Percentiles rank a stretch among this genome's conserved stretches.
phyloP scores from a whole-genome alignment of 1,140 invertebrate genomes.

The Euschistus heros region DNA sequence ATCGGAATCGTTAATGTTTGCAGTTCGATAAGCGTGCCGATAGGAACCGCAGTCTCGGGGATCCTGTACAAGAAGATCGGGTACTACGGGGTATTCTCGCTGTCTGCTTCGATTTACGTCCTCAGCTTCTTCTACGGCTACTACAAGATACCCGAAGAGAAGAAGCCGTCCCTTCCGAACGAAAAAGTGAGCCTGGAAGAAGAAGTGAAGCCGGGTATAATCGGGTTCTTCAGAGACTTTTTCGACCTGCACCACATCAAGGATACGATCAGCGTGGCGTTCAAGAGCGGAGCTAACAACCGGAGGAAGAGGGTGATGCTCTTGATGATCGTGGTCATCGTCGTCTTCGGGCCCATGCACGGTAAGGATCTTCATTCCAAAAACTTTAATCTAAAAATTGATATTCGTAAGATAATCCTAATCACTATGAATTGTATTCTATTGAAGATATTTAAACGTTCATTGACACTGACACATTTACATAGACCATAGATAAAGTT shows the following conservation, averaged over 20 bases:
- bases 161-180: background rate
- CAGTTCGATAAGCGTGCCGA: constrained; percentile 65
- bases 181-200: constrained; percentile 8
- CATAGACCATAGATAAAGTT: no score
- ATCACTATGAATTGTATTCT: no score
- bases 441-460: no score
- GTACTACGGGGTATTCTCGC: constrained; percentile 65
- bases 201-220: background rate
- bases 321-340: constrained; percentile 67
- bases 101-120: constrained; percentile 59
- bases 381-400: no score
- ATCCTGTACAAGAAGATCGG: constrained; percentile 52
- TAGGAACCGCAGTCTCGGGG: constrained; percentile 35
- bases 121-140: constrained; percentile 57
- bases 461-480: no score
- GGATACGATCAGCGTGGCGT: constrained; percentile 22
- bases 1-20: constrained; percentile 76
- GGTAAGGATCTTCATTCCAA: constrained; percentile 41
- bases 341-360: constrained; percentile 69
- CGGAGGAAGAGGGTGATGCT: constrained; percentile 51
- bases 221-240: constrained; percentile 34
- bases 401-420: no score
- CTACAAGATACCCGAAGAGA: constrained; percentile 12
- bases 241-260: constrained; percentile 26
- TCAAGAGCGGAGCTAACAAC: constrained; percentile 40